A percentile compares a stretch with the other conserved stretches of the same genome.
These are phyloP conservation scores for Corydoras maculifer DNA, from an alignment of 2,113 vertebrate genomes.

Conservation along the genomic window DNA sequence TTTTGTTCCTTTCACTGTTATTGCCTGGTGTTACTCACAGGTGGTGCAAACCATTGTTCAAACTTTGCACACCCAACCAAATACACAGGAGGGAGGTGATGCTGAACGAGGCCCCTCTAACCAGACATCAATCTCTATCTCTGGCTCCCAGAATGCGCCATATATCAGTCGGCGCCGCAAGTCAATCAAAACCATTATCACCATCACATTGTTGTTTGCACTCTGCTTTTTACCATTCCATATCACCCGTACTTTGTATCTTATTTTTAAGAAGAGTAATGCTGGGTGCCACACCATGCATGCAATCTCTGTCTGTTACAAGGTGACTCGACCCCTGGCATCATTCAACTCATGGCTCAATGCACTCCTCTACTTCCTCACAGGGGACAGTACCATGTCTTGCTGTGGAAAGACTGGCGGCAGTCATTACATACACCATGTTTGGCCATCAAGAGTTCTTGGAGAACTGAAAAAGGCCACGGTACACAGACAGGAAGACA, in stretches of 20 bases:
- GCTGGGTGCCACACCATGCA: conserved; percentile 61
- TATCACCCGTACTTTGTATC: conserved; percentile 69
- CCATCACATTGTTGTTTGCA: conserved; percentile 71
- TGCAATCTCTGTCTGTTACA: conserved; percentile 72
- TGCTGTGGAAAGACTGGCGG: conserved; percentile 55
- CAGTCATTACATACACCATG: conserved; percentile 40
- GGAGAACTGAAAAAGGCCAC: conserved; percentile 53
- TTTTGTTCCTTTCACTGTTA: conserved; percentile 70
- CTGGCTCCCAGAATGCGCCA: conserved; percentile 40
- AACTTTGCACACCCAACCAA: conserved; percentile 59
- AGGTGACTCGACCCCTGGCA: conserved; percentile 71
- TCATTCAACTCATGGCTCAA: conserved; percentile 76
- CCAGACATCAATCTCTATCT: conserved; percentile 35
- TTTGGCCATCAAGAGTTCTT: conserved; percentile 62
- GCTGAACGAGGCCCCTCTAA: conserved; percentile 39
- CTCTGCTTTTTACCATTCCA: conserved; percentile 76
- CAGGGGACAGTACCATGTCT: conserved; percentile 60
- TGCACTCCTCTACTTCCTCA: conserved; percentile 73
- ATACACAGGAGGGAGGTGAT: conserved; percentile 37
- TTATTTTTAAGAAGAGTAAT: conserved; percentile 63
- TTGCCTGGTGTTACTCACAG: conserved; percentile 74
- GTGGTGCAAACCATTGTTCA: conserved; percentile 68
- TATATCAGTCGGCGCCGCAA: conserved; percentile 65
- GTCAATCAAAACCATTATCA: conserved; percentile 72
- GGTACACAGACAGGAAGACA: conserved; percentile 40